Base-by-base conservation (phyloP, 2,113 vertebrate genomes). In the Amphiprion percula region DNA sequence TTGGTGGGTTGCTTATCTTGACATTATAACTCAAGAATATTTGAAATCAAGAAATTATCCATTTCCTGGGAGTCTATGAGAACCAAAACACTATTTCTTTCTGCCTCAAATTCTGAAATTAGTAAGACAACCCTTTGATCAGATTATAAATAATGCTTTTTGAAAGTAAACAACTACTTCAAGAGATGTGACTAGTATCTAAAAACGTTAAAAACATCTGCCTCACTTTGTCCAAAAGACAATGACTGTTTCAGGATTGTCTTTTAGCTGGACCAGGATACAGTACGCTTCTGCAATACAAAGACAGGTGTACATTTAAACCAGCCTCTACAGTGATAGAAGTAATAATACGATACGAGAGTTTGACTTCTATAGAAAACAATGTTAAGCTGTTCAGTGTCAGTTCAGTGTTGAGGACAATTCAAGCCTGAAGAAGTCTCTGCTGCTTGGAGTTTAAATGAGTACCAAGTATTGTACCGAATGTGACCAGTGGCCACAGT, bases 201-300 rank as follows among this genome's bases (percentile, higher is more conserved):
- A 66, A 75, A 23, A 75, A 66, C 28, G 62, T 69, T 0, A 55
- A 47, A 68, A 62, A 39, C 21, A 54, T 73, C 4, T 80, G 54
- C 37, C n/a, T 17, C 7, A 80, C 24, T 16, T 54, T 82, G 2
- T 65, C 79, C 4, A n/a, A 73, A 50, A 19, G 63, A 33, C 76
- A 83, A 77, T 82, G 87, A 67, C 77, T 87, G 78, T 88, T 24
- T 84, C 83, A 84, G 53, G 78, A 73, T 55, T 84, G 86, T 88
- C 74, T 88, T 79, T 75, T 19, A 79, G 83, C 70, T 67, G 74
- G 53, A 3, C 37, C 12, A 37, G 56, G 26, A 46, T 53, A 24
- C 53, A 79, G 44, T 84, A 7, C 76, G 28, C 44, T 88, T 21
- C 60, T 84, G 59, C 74, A 88, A 74, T 71, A 86, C 7, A 90